Percentiles rank a stretch among this genome's conserved stretches.
Conservation (phyloP, 2,797 vertebrate species). For the Platyrinchus mystaceus region DNA sequence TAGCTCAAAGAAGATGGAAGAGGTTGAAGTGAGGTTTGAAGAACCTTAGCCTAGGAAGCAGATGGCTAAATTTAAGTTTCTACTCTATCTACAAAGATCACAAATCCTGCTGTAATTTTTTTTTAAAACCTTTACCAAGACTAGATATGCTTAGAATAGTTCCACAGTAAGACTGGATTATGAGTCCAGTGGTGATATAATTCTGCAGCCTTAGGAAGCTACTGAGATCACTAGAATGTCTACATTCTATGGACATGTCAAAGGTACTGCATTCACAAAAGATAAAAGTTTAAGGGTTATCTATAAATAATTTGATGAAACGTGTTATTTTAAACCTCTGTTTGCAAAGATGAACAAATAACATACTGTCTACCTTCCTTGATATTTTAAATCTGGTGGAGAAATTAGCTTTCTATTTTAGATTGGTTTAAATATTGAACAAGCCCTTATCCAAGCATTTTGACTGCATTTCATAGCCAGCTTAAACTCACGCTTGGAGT, state of each 20-base stretch:
- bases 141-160: background rate
- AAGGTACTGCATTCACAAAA: background rate
- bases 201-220: background rate
- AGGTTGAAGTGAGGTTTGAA: background rate
- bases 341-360: background rate
- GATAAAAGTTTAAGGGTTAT: background rate
- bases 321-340: background rate
- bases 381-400: background rate
- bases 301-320: background rate
- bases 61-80: background rate
- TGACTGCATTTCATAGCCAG: background rate
- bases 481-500: background rate
- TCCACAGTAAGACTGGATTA: background rate
- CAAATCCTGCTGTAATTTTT: accelerated
- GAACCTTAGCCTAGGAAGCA: background rate
- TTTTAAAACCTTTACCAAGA: background rate
- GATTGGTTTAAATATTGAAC: background rate
- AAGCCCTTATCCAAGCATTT: background rate
- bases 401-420: background rate
- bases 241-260: background rate
- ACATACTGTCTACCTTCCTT: background rate
- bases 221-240: background rate
- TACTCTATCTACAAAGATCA: background rate
- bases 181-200: background rate
- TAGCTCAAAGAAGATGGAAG: background rate